These are phyloP conservation scores for Drosophila gunungcola DNA, from an alignment of 1,140 invertebrate genomes.

Conservation along the genomic window DNA sequence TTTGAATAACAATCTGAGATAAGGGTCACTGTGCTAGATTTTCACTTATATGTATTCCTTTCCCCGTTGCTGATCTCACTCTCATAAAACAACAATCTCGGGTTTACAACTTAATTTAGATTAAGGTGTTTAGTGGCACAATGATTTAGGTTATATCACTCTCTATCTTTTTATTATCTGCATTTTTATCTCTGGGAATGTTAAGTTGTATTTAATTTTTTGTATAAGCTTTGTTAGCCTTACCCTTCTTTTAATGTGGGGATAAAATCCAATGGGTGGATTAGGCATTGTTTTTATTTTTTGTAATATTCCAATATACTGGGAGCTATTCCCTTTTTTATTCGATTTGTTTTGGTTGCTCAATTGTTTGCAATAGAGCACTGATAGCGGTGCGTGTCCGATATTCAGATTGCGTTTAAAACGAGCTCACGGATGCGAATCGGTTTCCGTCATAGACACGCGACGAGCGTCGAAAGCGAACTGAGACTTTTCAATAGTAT, in stretches of 20 bases:
- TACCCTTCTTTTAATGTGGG: constrained; percentile 75
- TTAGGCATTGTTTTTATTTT: constrained; percentile 62
- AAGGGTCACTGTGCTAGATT: constrained; percentile 16
- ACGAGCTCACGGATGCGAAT: constrained; percentile 7
- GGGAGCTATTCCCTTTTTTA: neutral
- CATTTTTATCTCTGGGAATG: neutral
- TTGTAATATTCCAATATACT: neutral
- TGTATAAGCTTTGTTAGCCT: constrained; percentile 2
- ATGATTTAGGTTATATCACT: neutral
- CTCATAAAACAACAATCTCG: neutral
- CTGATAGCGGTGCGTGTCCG: constrained; percentile 20
- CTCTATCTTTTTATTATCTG: neutral
- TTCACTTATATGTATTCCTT: neutral
- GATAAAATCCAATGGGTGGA: constrained; percentile 73
- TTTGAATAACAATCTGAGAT: neutral
- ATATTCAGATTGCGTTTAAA: constrained; percentile 7
- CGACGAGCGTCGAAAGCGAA: constrained; percentile 68
- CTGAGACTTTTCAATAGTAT: constrained; percentile 76
- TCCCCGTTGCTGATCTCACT: constrained; percentile 2
- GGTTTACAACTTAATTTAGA: neutral
- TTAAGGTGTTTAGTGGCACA: neutral
- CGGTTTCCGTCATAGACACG: constrained; percentile 36
- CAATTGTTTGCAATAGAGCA: constrained; percentile 16
- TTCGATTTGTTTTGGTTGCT: neutral
- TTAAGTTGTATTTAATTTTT: neutral